Conservation (phyloP, 2,888 invertebrate species). For the Lampropteryx suffumata region DNA sequence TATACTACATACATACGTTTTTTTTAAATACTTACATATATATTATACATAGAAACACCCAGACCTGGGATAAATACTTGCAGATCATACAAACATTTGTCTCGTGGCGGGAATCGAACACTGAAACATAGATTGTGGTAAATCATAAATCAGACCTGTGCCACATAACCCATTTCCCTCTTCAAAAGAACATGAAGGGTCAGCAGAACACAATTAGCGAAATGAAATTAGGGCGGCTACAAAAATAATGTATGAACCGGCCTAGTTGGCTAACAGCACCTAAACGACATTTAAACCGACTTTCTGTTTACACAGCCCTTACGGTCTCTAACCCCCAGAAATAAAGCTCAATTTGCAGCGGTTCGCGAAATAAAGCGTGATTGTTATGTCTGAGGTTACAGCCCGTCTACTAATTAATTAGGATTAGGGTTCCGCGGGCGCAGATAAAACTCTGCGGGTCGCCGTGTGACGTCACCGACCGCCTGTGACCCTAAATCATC, state of each 20-base stretch:
- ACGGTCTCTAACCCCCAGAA: constrained; percentile 4
- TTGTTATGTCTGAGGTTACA: constrained; percentile 59
- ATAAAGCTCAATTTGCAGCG: constrained; percentile 24
- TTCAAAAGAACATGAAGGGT: constrained; percentile 16
- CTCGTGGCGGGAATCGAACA: no score
- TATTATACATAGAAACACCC: no score
- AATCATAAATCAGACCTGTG: not conserved
- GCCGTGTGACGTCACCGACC: constrained; percentile 38
- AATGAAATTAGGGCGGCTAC: constrained; percentile 30
- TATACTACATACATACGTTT: no score
- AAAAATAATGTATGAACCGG: constrained; percentile 35
- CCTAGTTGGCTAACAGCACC: constrained; percentile 33
- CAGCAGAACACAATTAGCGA: constrained; percentile 21
- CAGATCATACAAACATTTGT: no score
- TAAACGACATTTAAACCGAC: constrained; percentile 39
- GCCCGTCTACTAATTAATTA: constrained; percentile 73
- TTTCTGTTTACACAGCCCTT: constrained; percentile 27
- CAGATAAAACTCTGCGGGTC: constrained; percentile 69
- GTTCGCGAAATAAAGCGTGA: constrained; percentile 44
- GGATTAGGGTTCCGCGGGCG: constrained; percentile 65
- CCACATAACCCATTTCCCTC: constrained; percentile 19
- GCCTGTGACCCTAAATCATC: constrained; percentile 34
- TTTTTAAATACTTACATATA: no score
- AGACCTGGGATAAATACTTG: no score
- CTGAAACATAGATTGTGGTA: no score